Evolutionary conservation across 2,888 invertebrate species (phyloP), one percentile per base, ranked within the genome.

Genomic region (Eretmocerus hayati): DNA sequence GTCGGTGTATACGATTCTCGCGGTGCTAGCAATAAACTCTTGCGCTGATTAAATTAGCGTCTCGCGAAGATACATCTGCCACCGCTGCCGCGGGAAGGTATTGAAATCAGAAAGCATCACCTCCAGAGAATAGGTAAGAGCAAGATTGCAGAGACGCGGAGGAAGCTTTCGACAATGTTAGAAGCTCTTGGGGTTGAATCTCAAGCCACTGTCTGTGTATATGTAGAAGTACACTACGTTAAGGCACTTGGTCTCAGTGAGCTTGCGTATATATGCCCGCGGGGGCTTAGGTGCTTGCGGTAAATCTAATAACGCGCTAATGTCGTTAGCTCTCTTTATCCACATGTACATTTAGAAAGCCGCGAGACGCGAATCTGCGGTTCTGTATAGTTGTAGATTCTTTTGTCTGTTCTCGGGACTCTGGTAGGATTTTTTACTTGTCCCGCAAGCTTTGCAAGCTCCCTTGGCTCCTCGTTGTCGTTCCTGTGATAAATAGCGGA

Each of bases 291-390:
- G 68, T 66, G 67, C 69, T 69, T 68, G 69, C 64, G 69, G 69
- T 68, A 69, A 69, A 71, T 70, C 70, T 69, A 70, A 70, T 71
- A 71, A 70, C 62, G 66, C 65, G 64, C 64, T 70, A 69, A 70
- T 67, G 64, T 63, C 65, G 68, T 69, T 70, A 69, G 63, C 61
- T 56, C 52, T 48, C 49, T 41, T 26, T 26, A 9, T 15, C 20
- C 42, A 26, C n/a, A 26, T 20, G 21, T 32, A 26, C 15, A 31
- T 18, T 13, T 18, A 22, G 30, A 5, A 5, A 26, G 19, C 31
- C 41, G 41, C 20, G 31, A 3, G 1, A 6, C 18, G 23, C 16
- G 8, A 26, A 4, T 21, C 22, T 4, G 39, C 2, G 39, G 15
- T 40, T 6, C 15, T 13, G 21, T 39, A 18, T 15, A 13, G 15